Percentiles rank a stretch among this genome's conserved stretches.
phyloP scores from a whole-genome alignment of 2,888 invertebrate genomes.

The Bruchidius siliquastri region DNA sequence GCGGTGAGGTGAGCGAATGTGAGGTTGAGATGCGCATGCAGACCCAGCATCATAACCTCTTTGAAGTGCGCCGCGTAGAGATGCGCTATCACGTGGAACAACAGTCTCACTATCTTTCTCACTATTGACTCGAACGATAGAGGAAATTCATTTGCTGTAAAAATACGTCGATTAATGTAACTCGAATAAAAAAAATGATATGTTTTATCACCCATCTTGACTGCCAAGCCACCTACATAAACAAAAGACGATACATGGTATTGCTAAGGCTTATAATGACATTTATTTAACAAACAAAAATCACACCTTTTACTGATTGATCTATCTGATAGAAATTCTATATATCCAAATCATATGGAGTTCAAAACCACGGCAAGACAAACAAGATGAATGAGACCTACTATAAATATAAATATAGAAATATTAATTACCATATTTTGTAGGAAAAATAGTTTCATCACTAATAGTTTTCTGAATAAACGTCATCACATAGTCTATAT shows the following conservation, averaged over 20 bases:
- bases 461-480: constrained; percentile 95
- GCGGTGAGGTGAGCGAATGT: constrained; percentile 95
- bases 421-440: constrained; percentile 83
- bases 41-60: constrained; percentile 86
- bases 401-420: too few relatives aligned
- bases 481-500: constrained; percentile 98
- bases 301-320: too few relatives aligned
- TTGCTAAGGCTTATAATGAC: too few relatives aligned
- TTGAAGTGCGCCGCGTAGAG: constrained; percentile 97
- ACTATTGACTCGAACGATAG: constrained; percentile 90
- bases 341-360: too few relatives aligned
- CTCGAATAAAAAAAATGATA: too few relatives aligned
- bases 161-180: constrained; percentile 11
- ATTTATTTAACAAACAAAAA: too few relatives aligned
- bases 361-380: too few relatives aligned
- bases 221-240: too few relatives aligned
- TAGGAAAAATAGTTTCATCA: constrained; percentile 96
- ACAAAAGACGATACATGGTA: too few relatives aligned
- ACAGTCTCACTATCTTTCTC: constrained; percentile 91
- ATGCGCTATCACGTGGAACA: constrained; percentile 98
- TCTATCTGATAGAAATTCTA: too few relatives aligned
- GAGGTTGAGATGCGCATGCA: constrained; percentile 95
- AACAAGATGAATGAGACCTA: too few relatives aligned
- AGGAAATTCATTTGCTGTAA: constrained; percentile 87
- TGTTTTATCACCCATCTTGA: too few relatives aligned